A percentile compares a stretch with the other conserved stretches of the same genome.
These are phyloP conservation scores for Perccottus glenii DNA, from an alignment of 2,113 vertebrate genomes.

Conservation along the genomic window DNA sequence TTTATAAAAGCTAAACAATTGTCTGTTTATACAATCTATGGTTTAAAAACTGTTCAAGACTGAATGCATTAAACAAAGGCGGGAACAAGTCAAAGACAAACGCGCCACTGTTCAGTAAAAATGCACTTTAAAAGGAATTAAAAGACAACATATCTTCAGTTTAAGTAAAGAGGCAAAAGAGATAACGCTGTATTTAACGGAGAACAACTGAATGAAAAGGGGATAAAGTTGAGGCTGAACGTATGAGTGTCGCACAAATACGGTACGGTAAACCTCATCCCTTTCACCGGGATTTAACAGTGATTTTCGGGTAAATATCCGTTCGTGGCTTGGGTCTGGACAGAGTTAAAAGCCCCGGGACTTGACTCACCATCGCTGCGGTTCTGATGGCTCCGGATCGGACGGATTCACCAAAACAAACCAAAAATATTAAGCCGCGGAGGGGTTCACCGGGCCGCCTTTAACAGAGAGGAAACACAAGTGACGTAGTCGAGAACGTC, in stretches of 20 bases:
- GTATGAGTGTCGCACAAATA: background rate
- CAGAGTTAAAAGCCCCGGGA: accelerated
- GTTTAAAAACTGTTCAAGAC: too few relatives aligned
- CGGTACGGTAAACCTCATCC: background rate
- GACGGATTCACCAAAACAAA: slow-evolving; percentile 71
- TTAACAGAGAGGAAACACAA: slow-evolving; percentile 5
- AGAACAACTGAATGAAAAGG: too few relatives aligned
- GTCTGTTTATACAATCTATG: too few relatives aligned
- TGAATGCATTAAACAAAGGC: too few relatives aligned
- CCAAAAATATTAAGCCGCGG: slow-evolving; percentile 73
- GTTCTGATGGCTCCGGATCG: slow-evolving; percentile 79
- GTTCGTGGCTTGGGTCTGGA: accelerated
- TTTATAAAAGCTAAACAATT: too few relatives aligned
- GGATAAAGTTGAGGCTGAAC: background rate
- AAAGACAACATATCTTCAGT: too few relatives aligned
- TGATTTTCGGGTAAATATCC: background rate
- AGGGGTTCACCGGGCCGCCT: slow-evolving; percentile 57
- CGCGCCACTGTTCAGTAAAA: too few relatives aligned
- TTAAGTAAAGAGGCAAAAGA: too few relatives aligned
- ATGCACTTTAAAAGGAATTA: too few relatives aligned
- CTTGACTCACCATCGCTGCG: slow-evolving; percentile 78
- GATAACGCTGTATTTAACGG: too few relatives aligned
- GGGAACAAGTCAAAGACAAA: too few relatives aligned
- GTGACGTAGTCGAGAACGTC: background rate
- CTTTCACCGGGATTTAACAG: accelerated